Conservation (phyloP, 2,888 invertebrate species). For the Cheilosia vernalis region DNA sequence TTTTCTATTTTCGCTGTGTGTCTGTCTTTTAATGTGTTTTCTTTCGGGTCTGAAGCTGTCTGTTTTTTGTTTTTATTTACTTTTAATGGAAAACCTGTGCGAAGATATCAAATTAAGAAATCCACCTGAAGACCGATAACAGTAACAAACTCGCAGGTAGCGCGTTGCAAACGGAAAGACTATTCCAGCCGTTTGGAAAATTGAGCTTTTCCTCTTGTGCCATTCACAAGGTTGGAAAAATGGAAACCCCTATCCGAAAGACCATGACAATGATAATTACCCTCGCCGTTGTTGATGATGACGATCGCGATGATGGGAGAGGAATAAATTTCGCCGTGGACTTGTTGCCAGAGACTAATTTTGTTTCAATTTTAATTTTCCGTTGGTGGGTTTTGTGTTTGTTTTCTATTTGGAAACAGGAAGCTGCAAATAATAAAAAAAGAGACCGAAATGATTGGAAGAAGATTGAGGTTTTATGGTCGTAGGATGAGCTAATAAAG, state of each 20-base stretch:
- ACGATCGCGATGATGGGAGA: conserved; percentile 32
- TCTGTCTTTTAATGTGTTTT: conserved; percentile 52
- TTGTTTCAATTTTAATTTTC: conserved; percentile 43
- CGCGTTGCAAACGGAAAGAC: neutral
- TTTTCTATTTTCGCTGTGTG: conserved; percentile 63
- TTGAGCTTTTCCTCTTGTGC: conserved; percentile 56
- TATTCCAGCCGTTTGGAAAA: conserved; percentile 58
- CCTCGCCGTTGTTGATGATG: conserved; percentile 6
- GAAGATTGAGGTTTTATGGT: neutral
- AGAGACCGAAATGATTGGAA: neutral
- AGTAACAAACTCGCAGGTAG: conserved; percentile 30
- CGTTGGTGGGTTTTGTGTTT: conserved; percentile 1
- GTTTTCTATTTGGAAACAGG: conserved; percentile 19
- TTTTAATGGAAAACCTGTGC: conserved; percentile 65
- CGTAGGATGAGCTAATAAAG: neutral
- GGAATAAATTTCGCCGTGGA: conserved; percentile 47
- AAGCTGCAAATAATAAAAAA: conserved; percentile 5
- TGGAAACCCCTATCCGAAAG: conserved; percentile 55
- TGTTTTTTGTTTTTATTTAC: conserved; percentile 25
- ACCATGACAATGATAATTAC: conserved; percentile 72
- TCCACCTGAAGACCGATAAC: conserved; percentile 52
- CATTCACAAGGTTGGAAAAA: conserved; percentile 27
- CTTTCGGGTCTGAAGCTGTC: conserved; percentile 18
- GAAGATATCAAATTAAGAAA: conserved; percentile 66
- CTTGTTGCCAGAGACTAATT: conserved; percentile 41